Percentiles rank a stretch among this genome's conserved stretches.
These are phyloP conservation scores for Phoeniculus purpureus DNA, from an alignment of 2,797 vertebrate species.

Conservation along the genomic window DNA sequence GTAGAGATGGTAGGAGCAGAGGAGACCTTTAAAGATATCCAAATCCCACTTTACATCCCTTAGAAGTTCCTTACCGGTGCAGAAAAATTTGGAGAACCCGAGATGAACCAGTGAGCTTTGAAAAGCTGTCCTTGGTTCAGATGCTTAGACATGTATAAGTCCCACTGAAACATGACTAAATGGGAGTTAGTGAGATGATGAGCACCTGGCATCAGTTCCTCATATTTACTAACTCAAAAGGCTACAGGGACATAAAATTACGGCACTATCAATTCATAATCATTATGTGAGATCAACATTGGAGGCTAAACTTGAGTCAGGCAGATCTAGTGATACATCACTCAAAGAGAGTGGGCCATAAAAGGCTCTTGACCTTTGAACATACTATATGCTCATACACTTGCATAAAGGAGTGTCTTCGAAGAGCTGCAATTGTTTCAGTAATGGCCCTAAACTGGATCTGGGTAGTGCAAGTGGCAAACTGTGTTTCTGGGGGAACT, in stretches of 20 bases:
- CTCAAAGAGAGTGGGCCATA: not conserved
- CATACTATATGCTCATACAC: not conserved
- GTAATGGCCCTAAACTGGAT: not conserved
- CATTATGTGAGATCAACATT: not conserved
- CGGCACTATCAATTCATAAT: not conserved
- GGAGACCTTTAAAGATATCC: not conserved
- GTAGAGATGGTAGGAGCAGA: not conserved
- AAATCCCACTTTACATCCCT: not conserved
- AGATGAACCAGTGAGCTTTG: not conserved
- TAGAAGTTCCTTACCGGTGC: not conserved
- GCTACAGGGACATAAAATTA: not conserved
- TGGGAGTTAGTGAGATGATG: not conserved
- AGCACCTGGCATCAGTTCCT: not conserved
- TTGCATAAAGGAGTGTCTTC: not conserved
- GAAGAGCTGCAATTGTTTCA: not conserved
- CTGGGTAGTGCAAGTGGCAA: not conserved
- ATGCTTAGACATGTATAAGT: not conserved
- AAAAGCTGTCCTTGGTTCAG: not conserved
- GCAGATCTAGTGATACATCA: not conserved
- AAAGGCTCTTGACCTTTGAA: not conserved
- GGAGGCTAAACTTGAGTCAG: not conserved
- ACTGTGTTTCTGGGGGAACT: not conserved
- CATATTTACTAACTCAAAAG: not conserved
- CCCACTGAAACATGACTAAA: not conserved
- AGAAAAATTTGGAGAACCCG: not conserved